These are phyloP conservation scores for Arctopsyche grandis DNA, from an alignment of 1,140 invertebrate species.

Conservation along the genomic window DNA sequence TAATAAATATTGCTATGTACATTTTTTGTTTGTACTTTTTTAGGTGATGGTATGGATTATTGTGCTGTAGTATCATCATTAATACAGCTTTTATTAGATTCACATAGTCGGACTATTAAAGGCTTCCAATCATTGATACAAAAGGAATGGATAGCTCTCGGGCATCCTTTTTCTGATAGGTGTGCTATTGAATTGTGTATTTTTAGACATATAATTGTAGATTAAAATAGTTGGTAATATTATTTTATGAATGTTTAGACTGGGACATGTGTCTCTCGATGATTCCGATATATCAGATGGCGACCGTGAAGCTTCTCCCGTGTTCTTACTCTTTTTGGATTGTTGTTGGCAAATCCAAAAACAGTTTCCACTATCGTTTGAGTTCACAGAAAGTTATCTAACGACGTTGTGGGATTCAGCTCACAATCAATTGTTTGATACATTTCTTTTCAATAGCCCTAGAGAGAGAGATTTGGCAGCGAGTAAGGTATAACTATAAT, in stretches of 20 bases:
- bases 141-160: conserved; percentile 93
- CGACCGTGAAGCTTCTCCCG: conserved; percentile 72
- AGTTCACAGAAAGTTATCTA: conserved; percentile 93
- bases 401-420: conserved; percentile 90
- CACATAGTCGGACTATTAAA: conserved; percentile 80
- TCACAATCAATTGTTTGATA: conserved; percentile 89
- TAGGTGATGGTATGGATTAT: conserved; percentile 86
- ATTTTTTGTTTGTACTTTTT: conserved; percentile 55
- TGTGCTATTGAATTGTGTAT: conserved; percentile 49
- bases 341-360: conserved; percentile 91
- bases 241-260: conserved; percentile 52
- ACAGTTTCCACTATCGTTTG: conserved; percentile 89
- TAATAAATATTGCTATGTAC: conserved; percentile 1
- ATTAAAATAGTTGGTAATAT: not conserved
- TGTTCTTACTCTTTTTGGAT: conserved; percentile 92
- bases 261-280: conserved; percentile 49
- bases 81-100: conserved; percentile 88
- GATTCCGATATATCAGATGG: conserved; percentile 46
- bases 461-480: conserved; percentile 72
- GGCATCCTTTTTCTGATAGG: conserved; percentile 84
- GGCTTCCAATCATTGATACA: conserved; percentile 94
- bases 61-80: conserved; percentile 88
- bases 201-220: conserved; percentile 8
- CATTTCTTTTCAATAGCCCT: conserved; percentile 90
- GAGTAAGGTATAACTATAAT: conserved; percentile 57